Evolutionary conservation across 2,113 vertebrate genomes (phyloP).

Genomic region (Amblyopsis rosae): DNA sequence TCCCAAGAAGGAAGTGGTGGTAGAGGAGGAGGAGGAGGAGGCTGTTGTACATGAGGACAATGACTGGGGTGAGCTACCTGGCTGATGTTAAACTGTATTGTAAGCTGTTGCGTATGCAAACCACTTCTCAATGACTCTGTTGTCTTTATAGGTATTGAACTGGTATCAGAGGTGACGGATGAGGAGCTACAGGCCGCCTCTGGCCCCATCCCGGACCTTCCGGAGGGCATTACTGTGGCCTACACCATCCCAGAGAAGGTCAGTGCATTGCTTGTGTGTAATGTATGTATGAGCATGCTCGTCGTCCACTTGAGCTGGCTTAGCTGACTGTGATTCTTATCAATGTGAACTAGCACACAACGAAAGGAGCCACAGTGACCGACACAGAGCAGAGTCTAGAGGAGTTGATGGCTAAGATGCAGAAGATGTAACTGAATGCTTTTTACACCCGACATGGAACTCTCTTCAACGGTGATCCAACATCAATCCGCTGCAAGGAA

Average conservation of each 20-base stretch:
- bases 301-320: neutral
- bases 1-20: slow-evolving; percentile 78
- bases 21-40: slow-evolving; percentile 76
- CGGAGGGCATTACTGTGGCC: slow-evolving; percentile 91
- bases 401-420: slow-evolving; percentile 96
- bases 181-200: slow-evolving; percentile 86
- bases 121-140: neutral
- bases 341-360: slow-evolving; percentile 40
- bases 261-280: slow-evolving; percentile 6
- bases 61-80: slow-evolving; percentile 84
- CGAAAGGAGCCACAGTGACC: slow-evolving; percentile 70
- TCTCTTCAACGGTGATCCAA: neutral
- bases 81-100: neutral
- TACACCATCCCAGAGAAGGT: slow-evolving; percentile 92
- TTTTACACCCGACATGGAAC: too few relatives aligned
- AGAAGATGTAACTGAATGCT: slow-evolving; percentile 79
- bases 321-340: slow-evolving; percentile 10
- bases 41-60: slow-evolving; percentile 91
- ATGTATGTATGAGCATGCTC: slow-evolving; percentile 60
- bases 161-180: slow-evolving; percentile 90
- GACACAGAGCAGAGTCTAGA: slow-evolving; percentile 91
- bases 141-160: slow-evolving; percentile 83
- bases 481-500: neutral
- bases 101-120: too few relatives aligned
- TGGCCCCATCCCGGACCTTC: slow-evolving; percentile 84